Evolutionary conservation across 64 coral and sea anemone species (phyloP).

Genomic region (Stichodactyla mertensii): DNA sequence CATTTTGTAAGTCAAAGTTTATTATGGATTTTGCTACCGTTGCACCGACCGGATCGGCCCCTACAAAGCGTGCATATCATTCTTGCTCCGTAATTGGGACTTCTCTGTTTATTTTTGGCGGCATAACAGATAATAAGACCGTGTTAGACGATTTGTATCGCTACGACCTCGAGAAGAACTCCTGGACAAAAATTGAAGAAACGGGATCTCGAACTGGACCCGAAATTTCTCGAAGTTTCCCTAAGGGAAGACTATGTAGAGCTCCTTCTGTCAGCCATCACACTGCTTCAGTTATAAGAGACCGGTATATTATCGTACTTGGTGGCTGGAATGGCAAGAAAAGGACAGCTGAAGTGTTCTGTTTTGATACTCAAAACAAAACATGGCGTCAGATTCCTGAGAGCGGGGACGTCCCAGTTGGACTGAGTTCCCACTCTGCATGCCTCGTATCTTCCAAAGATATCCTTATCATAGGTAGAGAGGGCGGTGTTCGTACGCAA

Average conservation of each 20-base stretch:
- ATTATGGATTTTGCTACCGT: slow-evolving; percentile 54
- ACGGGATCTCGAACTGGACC: slow-evolving; percentile 9
- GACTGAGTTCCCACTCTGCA: slow-evolving; percentile 90
- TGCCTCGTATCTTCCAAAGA: slow-evolving; percentile 56
- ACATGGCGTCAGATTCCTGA: slow-evolving; percentile 62
- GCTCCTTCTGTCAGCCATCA: slow-evolving; percentile 84
- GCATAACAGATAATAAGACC: slow-evolving; percentile 60
- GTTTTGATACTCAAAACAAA: slow-evolving; percentile 61
- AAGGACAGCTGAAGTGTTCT: slow-evolving; percentile 74
- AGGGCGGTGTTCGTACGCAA: slow-evolving; percentile 90
- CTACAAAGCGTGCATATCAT: slow-evolving; percentile 75
- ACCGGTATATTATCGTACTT: slow-evolving; percentile 77
- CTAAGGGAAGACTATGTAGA: slow-evolving; percentile 34
- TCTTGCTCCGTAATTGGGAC: slow-evolving; percentile 65
- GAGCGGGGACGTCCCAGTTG: slow-evolving; percentile 78
- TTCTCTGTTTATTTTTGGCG: slow-evolving; percentile 83
- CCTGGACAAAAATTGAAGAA: slow-evolving; percentile 51
- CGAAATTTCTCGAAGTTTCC: slow-evolving; percentile 35
- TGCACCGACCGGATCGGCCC: slow-evolving; percentile 6
- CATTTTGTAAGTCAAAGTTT: not conserved
- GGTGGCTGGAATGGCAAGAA: slow-evolving; percentile 97
- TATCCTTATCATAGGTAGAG: slow-evolving; percentile 82
- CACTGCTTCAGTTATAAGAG: slow-evolving; percentile 62
- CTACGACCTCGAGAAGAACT: slow-evolving; percentile 53
- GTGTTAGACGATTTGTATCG: slow-evolving; percentile 58